Evolutionary conservation across 2,888 invertebrate genomes (phyloP), one percentile per base, ranked within the genome.

Genomic region (Vesta saturnalis): DNA sequence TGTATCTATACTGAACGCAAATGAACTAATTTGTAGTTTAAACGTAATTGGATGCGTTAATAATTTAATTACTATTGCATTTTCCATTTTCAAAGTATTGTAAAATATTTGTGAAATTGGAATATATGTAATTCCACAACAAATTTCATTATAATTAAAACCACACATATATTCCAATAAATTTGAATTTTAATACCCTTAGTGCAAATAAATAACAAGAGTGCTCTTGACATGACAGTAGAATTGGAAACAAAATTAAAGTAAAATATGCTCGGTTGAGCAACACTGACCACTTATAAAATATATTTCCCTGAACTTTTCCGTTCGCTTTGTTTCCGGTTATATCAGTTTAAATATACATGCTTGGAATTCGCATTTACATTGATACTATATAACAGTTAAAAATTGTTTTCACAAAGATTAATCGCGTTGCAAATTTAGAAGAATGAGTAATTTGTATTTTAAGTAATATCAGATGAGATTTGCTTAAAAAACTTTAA

Each of bases 241-340:
- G 16, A 55, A 62, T 39, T 54, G 61, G 52, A 55, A 60, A 55
- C 55, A 21, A 35, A 62, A 62, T 62, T 62, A 62, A 39, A 62
- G 61, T 55, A 39, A 62, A 62, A 62, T 62, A 62, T 16, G 14
- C 6, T 30, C 23, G 47, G 47, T 47, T 19, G 52, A 47, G 19
- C 60, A 39, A 35, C 55, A 22, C 54, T 55, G 54, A 52, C 61
- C 61, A 62, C 61, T 62, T 55, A 21, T 39, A 52, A 52, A 35
- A 21, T 62, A 52, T 43, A 62, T 62, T n/a, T 21, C 15, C 12
- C n/a, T 23, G n/a, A 47, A 60, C 16, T 16, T 60, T 60, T 60
- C 30, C 23, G 46, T 23, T 14, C 47, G 18, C 47, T 18, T 5
- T 43, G n/a, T 43, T 43, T 43, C 14, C 4, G 10, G 43, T 10